A percentile compares a stretch with the other conserved stretches of the same genome.
Evolutionary conservation across 1,140 invertebrate genomes (phyloP).

Genomic region (Drosophila paulistorum): DNA sequence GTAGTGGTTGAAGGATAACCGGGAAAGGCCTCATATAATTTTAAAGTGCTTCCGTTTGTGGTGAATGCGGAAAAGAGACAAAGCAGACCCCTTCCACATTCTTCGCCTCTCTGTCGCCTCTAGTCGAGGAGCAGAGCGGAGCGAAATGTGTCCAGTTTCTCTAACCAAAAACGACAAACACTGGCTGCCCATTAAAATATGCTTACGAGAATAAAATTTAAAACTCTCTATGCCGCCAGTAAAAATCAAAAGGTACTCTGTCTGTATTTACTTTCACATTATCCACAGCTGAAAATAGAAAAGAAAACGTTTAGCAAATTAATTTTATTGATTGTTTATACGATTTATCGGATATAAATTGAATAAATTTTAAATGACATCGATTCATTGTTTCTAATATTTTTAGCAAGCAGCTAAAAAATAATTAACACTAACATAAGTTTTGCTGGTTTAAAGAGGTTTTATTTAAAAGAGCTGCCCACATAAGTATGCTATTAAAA

Average conservation of each 20-base stretch:
- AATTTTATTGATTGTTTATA: neutral
- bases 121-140: slow-evolving; percentile 3
- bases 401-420: too few relatives aligned
- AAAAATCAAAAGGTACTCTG: slow-evolving; percentile 33
- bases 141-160: slow-evolving; percentile 32
- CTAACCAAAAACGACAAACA: slow-evolving; percentile 66
- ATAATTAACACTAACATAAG: too few relatives aligned
- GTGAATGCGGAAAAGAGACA: slow-evolving; percentile 31
- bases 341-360: neutral
- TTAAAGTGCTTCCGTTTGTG: slow-evolving; percentile 81
- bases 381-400: too few relatives aligned
- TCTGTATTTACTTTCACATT: too few relatives aligned
- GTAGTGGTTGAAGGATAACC: slow-evolving; percentile 19
- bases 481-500: too few relatives aligned
- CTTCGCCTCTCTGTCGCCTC: neutral
- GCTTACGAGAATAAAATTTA: slow-evolving; percentile 72
- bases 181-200: slow-evolving; percentile 60
- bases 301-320: neutral
- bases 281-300: neutral
- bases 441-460: too few relatives aligned
- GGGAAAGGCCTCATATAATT: slow-evolving; percentile 74
- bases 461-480: too few relatives aligned
- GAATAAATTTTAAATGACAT: too few relatives aligned
- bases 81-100: neutral
- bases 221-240: slow-evolving; percentile 50